phyloP scores from a whole-genome alignment of 2,113 vertebrate species.

The Phodopus roborovskii region DNA sequence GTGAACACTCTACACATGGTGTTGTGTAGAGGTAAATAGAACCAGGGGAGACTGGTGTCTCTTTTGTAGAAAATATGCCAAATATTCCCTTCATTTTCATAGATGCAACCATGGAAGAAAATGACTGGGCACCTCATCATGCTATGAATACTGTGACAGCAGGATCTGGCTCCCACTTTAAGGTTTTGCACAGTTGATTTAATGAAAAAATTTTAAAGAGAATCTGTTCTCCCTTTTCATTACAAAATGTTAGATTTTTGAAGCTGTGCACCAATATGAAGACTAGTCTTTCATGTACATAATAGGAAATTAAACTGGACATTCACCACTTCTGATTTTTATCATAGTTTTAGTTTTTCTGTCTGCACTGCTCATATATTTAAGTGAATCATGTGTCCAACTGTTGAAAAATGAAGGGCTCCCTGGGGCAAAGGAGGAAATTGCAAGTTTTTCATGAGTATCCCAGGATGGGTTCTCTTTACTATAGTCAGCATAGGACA shows the following conservation, averaged over 20 bases:
- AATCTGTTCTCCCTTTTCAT: neutral
- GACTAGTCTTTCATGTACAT: constrained; percentile 1
- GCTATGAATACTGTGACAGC: neutral
- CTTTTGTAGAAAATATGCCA: neutral
- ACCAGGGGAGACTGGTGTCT: accelerated
- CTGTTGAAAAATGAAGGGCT: constrained; percentile 45
- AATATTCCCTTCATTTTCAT: neutral
- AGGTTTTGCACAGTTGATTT: neutral
- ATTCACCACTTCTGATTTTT: neutral
- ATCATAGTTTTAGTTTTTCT: constrained; percentile 35
- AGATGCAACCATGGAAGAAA: neutral
- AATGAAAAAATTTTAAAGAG: constrained; percentile 62
- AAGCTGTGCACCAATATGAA: neutral
- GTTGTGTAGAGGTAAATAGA: no score
- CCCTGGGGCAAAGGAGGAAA: neutral
- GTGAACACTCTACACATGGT: neutral
- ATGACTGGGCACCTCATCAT: accelerated
- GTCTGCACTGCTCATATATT: neutral
- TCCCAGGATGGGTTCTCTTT: neutral
- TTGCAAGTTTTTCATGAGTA: constrained; percentile 23
- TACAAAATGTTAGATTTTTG: constrained; percentile 27
- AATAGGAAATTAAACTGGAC: constrained; percentile 58
- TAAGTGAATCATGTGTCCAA: constrained; percentile 63
- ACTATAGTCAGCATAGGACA: neutral
- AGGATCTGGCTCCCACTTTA: neutral